phyloP scores from a whole-genome alignment of 2,113 vertebrate genomes.

The Globicephala melas region DNA sequence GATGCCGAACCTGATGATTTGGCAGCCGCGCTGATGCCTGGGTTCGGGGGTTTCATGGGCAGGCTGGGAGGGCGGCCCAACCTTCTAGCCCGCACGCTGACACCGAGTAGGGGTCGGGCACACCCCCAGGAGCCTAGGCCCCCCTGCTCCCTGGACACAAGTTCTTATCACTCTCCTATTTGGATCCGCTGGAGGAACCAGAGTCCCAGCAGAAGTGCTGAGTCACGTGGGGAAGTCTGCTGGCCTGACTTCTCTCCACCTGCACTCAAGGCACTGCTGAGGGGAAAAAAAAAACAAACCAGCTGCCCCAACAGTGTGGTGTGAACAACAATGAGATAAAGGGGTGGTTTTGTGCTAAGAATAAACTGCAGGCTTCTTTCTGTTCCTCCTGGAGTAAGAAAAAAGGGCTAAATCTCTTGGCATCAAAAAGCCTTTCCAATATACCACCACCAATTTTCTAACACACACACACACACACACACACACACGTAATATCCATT shows the following conservation, averaged over 20 bases:
- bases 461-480: background rate
- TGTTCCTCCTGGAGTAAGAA: background rate
- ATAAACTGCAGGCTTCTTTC: background rate
- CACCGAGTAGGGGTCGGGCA: background rate
- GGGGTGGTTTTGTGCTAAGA: background rate
- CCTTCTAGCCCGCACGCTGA: rapidly evolving
- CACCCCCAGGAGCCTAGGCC: rapidly evolving
- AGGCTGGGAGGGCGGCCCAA: background rate
- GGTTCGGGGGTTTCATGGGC: background rate
- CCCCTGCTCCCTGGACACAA: background rate
- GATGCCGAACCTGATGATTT: rapidly evolving
- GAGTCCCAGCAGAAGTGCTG: background rate
- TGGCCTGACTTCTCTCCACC: background rate
- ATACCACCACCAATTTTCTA: background rate
- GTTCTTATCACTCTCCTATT: rapidly evolving
- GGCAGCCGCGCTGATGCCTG: background rate
- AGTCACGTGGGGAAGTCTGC: background rate
- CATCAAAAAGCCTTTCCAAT: background rate
- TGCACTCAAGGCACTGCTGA: background rate
- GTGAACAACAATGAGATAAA: background rate
- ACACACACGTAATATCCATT: background rate
- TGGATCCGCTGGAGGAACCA: background rate
- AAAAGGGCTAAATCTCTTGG: background rate
- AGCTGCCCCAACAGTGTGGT: background rate
- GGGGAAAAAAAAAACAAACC: background rate